Evolutionary conservation across 2,113 vertebrate species (phyloP).

Genomic region (Diphyllodes magnificus): DNA sequence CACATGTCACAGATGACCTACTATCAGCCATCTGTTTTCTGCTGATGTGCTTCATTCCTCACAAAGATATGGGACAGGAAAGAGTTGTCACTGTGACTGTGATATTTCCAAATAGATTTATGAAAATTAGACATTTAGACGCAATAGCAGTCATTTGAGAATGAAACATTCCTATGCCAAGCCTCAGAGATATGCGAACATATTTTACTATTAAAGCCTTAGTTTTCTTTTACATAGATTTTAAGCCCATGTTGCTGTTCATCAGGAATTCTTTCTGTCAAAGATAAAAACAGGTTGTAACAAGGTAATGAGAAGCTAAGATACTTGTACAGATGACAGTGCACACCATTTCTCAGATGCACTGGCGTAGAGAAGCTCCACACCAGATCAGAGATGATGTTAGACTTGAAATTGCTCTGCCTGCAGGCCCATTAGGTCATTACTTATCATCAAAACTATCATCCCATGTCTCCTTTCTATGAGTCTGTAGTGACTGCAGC

Average conservation of each 20-base stretch:
- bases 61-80: background rate
- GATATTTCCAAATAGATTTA: background rate
- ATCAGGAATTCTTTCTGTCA: background rate
- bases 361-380: background rate
- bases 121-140: constrained; percentile 1
- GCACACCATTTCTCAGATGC: background rate
- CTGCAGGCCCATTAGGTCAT: background rate
- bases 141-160: background rate
- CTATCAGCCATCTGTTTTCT: background rate
- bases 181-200: background rate
- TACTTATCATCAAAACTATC: background rate
- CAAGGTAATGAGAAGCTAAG: background rate
- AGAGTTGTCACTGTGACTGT: background rate
- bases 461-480: background rate
- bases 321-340: background rate
- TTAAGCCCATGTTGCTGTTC: background rate
- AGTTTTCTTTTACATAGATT: background rate
- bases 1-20: background rate
- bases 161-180: background rate
- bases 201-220: background rate
- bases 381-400: background rate
- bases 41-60: constrained; percentile 1
- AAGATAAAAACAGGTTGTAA: background rate
- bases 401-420: background rate
- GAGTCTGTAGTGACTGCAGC: background rate